These are phyloP conservation scores for Onychostruthus taczanowskii DNA, from an alignment of 2,113 vertebrate species.

Conservation along the genomic window DNA sequence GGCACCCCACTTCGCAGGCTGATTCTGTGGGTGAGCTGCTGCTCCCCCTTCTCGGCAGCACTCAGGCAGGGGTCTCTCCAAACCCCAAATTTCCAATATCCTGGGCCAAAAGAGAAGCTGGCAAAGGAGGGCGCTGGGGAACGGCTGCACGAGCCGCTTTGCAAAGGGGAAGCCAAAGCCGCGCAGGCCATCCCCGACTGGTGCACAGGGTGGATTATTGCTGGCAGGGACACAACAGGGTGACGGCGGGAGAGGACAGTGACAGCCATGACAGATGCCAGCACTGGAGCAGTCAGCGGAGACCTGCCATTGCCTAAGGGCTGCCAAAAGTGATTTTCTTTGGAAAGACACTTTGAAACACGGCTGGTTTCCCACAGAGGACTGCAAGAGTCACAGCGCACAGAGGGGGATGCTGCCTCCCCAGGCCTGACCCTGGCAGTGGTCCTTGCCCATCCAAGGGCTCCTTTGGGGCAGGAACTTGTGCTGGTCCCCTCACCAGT, in stretches of 20 bases:
- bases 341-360: not conserved
- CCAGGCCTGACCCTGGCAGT: not conserved
- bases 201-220: not conserved
- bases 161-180: not conserved
- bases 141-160: fast-evolving
- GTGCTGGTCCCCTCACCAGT: not conserved
- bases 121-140: not conserved
- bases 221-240: not conserved
- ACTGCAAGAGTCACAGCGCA: not conserved
- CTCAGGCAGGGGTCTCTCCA: not conserved
- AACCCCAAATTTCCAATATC: fast-evolving
- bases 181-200: fast-evolving
- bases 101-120: not conserved
- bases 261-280: not conserved
- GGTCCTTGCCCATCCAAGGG: not conserved
- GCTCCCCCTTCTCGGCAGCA: fast-evolving
- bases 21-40: fast-evolving
- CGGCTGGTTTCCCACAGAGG: not conserved
- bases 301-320: not conserved
- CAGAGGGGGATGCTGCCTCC: fast-evolving
- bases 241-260: not conserved
- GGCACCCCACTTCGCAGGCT: fast-evolving
- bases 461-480: not conserved
- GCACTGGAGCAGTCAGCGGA: not conserved
- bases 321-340: not conserved